A percentile compares a stretch with the other conserved stretches of the same genome.
phyloP scores from a whole-genome alignment of 2,113 vertebrate genomes.

The Cyanoderma ruficeps region DNA sequence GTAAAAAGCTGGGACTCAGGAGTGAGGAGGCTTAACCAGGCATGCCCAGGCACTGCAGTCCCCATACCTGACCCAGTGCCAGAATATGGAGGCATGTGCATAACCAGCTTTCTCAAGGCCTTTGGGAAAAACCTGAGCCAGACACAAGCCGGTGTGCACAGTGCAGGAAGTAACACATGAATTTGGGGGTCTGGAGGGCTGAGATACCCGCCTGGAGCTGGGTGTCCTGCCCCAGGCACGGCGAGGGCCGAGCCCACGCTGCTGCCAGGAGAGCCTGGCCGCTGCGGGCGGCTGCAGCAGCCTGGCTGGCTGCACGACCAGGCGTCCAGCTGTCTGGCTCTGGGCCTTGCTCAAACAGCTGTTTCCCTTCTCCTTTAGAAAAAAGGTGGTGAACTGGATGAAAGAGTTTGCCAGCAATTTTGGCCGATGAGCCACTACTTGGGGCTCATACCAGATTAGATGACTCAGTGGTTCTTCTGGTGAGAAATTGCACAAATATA shows the following conservation, averaged over 20 bases:
- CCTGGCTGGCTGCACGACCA: background rate
- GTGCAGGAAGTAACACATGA: background rate
- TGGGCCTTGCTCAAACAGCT: conserved; percentile 44
- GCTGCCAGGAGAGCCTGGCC: background rate
- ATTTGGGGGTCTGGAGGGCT: background rate
- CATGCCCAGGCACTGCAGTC: background rate
- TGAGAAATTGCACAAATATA: background rate
- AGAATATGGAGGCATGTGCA: accelerated
- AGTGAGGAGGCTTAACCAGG: background rate
- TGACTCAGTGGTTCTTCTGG: conserved; percentile 53
- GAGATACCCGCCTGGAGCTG: background rate
- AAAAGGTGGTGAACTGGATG: conserved; percentile 61
- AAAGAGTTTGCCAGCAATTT: conserved; percentile 31
- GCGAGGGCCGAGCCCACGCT: background rate
- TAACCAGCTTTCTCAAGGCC: background rate
- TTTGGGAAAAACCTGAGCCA: background rate
- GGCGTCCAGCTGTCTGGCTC: conserved; percentile 61
- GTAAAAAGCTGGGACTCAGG: background rate
- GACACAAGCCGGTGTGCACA: background rate
- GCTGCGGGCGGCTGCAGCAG: background rate
- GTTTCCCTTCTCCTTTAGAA: conserved; percentile 54
- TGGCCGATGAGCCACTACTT: conserved; percentile 29
- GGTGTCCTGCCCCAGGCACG: accelerated
- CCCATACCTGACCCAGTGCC: background rate
- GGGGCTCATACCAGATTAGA: conserved; percentile 44